A percentile compares a stretch with the other conserved stretches of the same genome.
These are phyloP conservation scores for Panulirus ornatus DNA, from an alignment of 1,140 invertebrate genomes.

Conservation along the genomic window DNA sequence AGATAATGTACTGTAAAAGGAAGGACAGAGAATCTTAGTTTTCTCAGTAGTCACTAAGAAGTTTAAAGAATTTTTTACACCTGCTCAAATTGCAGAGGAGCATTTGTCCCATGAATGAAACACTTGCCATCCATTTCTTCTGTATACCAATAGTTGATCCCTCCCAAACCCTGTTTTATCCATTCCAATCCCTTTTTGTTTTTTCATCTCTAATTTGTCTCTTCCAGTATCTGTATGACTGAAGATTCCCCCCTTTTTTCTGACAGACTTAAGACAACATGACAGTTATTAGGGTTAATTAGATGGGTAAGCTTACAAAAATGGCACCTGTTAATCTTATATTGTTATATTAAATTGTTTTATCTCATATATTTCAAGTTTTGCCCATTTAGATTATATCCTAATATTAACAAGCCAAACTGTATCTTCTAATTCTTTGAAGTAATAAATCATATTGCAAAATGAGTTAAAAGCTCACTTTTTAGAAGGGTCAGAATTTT, in stretches of 20 bases:
- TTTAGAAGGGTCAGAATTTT: neutral
- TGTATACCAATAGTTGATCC: constrained; percentile 60
- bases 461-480: neutral
- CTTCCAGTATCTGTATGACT: neutral
- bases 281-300: neutral
- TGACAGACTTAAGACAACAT: neutral
- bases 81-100: constrained; percentile 49
- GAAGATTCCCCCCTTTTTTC: neutral
- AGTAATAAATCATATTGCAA: neutral
- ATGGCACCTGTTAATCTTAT: neutral
- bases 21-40: neutral
- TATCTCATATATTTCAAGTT: neutral
- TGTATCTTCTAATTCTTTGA: neutral
- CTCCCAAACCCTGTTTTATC: constrained; percentile 24
- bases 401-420: neutral
- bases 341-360: constrained; percentile 3
- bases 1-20: neutral
- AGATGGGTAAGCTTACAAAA: neutral
- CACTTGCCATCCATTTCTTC: constrained; percentile 58
- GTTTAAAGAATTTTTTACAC: constrained; percentile 11
- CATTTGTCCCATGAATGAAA: constrained; percentile 60
- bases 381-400: neutral
- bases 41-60: constrained; percentile 17
- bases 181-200: constrained; percentile 18
- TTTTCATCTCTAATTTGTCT: neutral